Conservation (phyloP, 2,797 vertebrate genomes). For the Lithobates sylvaticus region DNA sequence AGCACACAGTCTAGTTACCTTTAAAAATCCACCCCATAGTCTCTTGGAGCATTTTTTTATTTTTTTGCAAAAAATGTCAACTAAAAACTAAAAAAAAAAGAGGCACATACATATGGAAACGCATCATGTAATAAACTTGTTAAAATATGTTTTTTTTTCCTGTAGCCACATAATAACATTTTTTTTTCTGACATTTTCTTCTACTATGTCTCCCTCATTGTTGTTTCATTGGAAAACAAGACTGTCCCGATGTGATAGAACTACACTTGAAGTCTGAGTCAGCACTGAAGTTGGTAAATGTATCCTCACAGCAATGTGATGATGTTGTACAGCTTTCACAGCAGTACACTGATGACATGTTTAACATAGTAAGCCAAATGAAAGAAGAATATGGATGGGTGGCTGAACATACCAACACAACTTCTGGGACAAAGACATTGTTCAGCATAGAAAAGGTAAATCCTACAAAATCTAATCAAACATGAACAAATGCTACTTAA, state of each 20-base stretch:
- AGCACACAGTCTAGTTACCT: no score
- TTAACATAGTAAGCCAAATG: constrained; percentile 84
- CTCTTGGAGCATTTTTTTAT: no score
- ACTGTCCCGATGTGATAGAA: constrained; percentile 84
- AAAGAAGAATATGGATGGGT: constrained; percentile 88
- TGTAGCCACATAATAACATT: no score
- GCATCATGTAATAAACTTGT: no score
- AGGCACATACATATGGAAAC: no score
- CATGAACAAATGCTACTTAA: no score
- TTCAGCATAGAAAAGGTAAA: constrained; percentile 85
- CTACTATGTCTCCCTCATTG: not conserved
- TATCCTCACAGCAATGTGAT: constrained; percentile 84
- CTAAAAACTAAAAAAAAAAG: no score
- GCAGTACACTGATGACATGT: constrained; percentile 84
- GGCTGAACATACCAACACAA: constrained; percentile 77
- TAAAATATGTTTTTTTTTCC: no score
- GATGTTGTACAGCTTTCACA: constrained; percentile 85
- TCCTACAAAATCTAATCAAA: not conserved
- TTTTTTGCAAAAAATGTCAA: no score
- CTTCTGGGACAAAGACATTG: constrained; percentile 71
- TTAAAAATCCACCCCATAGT: no score
- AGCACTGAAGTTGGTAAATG: constrained; percentile 82
- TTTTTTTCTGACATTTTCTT: not conserved
- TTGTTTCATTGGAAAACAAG: constrained; percentile 67
- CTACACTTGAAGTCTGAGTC: constrained; percentile 85